Evolutionary conservation across 2,888 invertebrate species (phyloP).

Genomic region (Macrophya alboannulata): DNA sequence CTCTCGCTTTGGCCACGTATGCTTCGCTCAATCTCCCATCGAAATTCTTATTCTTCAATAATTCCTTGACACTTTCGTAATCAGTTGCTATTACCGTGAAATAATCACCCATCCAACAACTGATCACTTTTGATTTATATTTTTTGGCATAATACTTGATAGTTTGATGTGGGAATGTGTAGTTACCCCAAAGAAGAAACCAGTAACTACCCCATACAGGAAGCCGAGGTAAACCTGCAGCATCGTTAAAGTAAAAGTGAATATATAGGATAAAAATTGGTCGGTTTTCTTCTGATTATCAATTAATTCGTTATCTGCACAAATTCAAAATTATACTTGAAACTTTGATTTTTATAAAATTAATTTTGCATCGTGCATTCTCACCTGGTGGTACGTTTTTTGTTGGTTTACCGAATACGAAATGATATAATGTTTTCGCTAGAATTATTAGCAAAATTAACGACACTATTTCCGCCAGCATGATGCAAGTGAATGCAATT

Average conservation of each 20-base stretch:
- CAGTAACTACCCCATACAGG: conserved; percentile 86
- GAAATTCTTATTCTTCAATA: conserved; percentile 83
- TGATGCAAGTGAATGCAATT: background rate
- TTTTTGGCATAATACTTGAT: conserved; percentile 81
- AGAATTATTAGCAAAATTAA: conserved; percentile 53
- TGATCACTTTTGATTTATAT: conserved; percentile 84
- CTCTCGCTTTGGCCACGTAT: conserved; percentile 81
- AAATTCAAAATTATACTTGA: background rate
- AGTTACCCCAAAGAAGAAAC: conserved; percentile 82
- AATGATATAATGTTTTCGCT: conserved; percentile 65
- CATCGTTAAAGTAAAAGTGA: background rate
- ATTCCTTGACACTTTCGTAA: conserved; percentile 82
- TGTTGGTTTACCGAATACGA: conserved; percentile 71
- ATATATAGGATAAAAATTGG: background rate
- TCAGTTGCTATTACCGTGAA: conserved; percentile 82
- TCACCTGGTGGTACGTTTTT: conserved; percentile 84
- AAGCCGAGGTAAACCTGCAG: conserved; percentile 81
- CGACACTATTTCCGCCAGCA: background rate
- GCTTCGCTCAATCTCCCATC: conserved; percentile 83
- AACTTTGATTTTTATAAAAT: background rate
- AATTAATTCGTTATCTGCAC: background rate
- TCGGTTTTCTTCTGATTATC: background rate
- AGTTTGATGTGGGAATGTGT: conserved; percentile 81
- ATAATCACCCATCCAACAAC: conserved; percentile 82
- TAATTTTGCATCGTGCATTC: conserved; percentile 42